A percentile compares a stretch with the other conserved stretches of the same genome.
Evolutionary conservation across 2,888 invertebrate species (phyloP).

Genomic region (Mactromeris polynyma): DNA sequence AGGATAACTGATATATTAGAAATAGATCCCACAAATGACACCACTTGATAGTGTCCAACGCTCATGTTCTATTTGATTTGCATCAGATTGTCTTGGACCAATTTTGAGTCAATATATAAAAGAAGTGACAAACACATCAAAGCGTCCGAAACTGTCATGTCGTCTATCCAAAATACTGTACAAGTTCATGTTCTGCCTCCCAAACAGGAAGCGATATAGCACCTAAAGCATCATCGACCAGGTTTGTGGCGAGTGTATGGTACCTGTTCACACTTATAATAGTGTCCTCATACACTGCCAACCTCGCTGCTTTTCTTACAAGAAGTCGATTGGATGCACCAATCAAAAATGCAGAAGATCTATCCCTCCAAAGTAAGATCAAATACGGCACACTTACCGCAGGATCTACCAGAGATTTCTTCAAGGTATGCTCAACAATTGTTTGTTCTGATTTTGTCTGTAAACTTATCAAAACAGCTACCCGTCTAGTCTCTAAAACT

Average conservation of each 20-base stretch:
- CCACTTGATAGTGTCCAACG: too few relatives aligned
- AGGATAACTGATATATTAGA: too few relatives aligned
- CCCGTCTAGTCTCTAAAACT: too few relatives aligned
- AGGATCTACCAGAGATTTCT: constrained; percentile 99
- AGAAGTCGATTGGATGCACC: constrained; percentile 98
- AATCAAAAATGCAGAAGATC: constrained; percentile 97
- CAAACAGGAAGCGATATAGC: constrained; percentile 64
- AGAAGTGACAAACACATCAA: too few relatives aligned
- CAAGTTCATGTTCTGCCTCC: not conserved
- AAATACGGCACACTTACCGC: constrained; percentile 97
- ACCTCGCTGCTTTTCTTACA: constrained; percentile 98
- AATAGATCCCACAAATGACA: too few relatives aligned
- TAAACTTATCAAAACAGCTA: too few relatives aligned
- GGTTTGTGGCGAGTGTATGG: constrained; percentile 97
- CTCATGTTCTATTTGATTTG: too few relatives aligned
- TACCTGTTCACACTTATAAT: constrained; percentile 99
- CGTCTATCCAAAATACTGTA: not conserved
- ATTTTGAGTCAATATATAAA: too few relatives aligned
- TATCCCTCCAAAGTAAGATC: constrained; percentile 97
- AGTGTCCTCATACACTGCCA: constrained; percentile 99
- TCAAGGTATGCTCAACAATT: constrained; percentile 88
- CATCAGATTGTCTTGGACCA: too few relatives aligned
- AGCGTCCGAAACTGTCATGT: not conserved
- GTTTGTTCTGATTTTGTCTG: not conserved
- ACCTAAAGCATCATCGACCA: constrained; percentile 89